Evolutionary conservation across 2,113 vertebrate species (phyloP).

Genomic region (Hipposideros armiger): DNA sequence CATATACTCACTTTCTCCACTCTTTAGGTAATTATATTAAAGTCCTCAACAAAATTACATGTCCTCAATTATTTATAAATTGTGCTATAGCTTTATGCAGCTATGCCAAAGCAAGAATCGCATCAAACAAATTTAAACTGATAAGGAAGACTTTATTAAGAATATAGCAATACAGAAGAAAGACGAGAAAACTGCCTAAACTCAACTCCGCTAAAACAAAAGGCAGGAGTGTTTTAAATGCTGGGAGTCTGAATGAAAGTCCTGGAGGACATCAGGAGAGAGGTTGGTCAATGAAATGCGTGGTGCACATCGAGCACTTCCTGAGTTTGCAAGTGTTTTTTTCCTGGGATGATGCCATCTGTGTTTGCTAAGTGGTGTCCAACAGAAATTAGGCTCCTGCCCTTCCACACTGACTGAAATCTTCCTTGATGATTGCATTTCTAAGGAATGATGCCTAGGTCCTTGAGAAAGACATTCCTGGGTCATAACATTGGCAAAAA

Average conservation of each 20-base stretch:
- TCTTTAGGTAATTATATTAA: not conserved
- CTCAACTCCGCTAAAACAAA: not conserved
- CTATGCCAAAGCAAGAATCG: not conserved
- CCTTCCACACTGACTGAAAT: not conserved
- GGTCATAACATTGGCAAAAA: not conserved
- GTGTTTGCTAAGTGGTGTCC: not conserved
- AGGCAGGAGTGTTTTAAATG: accelerated
- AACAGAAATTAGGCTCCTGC: not conserved
- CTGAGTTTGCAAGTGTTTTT: not conserved
- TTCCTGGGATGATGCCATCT: not conserved
- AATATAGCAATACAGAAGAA: not conserved
- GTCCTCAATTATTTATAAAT: not conserved
- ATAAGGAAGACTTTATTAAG: not conserved
- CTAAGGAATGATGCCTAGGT: not conserved
- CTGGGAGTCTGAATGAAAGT: no score
- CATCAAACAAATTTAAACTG: not conserved
- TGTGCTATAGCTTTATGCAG: not conserved
- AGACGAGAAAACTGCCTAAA: not conserved
- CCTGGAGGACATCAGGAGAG: not conserved
- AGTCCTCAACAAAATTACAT: not conserved
- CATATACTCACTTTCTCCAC: accelerated
- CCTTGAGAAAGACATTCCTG: not conserved
- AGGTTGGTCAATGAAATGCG: not conserved
- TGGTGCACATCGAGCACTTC: not conserved
- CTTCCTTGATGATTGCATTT: not conserved